phyloP scores from a whole-genome alignment of 2,888 invertebrate species.

The Papilio elwesi region DNA sequence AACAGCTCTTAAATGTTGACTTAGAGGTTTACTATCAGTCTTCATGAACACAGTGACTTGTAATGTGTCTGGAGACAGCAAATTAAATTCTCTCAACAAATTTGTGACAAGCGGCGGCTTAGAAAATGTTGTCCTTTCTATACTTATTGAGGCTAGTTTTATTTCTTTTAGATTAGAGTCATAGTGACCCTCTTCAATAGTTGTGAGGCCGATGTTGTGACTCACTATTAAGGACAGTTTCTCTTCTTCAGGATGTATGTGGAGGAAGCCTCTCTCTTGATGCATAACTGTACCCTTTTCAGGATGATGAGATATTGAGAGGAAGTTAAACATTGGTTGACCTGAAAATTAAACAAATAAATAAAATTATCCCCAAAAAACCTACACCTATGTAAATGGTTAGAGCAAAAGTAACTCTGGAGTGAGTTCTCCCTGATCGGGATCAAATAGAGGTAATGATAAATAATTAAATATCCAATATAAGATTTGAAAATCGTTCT shows the following conservation, averaged over 20 bases:
- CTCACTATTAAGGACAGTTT: constrained; percentile 82
- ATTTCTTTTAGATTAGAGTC: constrained; percentile 74
- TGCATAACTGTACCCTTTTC: constrained; percentile 84
- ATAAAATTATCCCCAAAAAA: neutral
- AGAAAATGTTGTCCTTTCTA: constrained; percentile 79
- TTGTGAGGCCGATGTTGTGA: constrained; percentile 86
- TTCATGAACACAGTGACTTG: constrained; percentile 81
- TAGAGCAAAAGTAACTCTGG: no score
- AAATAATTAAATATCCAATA: no score
- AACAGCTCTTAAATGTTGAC: constrained; percentile 81
- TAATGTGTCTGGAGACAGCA: constrained; percentile 61
- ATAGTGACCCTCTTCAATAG: constrained; percentile 83
- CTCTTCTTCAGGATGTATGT: constrained; percentile 82
- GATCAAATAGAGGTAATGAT: no score
- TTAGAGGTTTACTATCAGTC: constrained; percentile 79
- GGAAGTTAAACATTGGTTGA: constrained; percentile 85
- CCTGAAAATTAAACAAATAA: constrained; percentile 61
- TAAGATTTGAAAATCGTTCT: no score
- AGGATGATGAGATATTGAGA: constrained; percentile 79
- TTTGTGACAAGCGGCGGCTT: constrained; percentile 81
- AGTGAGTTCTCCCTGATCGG: no score
- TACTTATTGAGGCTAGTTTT: constrained; percentile 72
- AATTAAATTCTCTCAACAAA: constrained; percentile 69
- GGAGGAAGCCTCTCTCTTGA: constrained; percentile 85
- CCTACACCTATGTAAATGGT: no score